Base-by-base conservation (phyloP, 2,113 vertebrate species). In the Lepus timidus region DNA sequence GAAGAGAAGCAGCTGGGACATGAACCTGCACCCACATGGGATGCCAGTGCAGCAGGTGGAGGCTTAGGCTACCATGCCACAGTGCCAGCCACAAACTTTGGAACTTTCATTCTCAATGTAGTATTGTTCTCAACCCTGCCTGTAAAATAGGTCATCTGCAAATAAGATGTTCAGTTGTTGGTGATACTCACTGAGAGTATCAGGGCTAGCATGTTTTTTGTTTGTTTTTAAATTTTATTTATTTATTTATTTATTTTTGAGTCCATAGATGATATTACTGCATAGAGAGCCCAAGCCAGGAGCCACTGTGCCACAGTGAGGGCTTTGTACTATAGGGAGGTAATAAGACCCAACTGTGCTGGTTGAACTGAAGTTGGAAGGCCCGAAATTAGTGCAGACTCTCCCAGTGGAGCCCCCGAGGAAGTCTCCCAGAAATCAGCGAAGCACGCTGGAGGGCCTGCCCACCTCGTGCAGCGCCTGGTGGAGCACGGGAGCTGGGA, bases 341-440 rank as follows among this genome's bases (percentile, higher is more conserved):
- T 51, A 22, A 19, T 65, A 31, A 49, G 51, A 33, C 58, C 2
- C 10, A 90, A 31, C 94, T 19, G 1, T 10, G 1, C 39, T 87
- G 22, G 29, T 58, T 17, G n/a, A 64, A 67, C 27, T 58, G 22
- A 76, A 61, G 31, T 62, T 44, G 27, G 65, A 70, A 64, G 52
- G 39, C 64, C 39, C 2, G 4, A 44, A 29, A 67, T 4, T n/a
- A 51, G 29, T 49, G 33, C 19, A 62, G 27, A 19, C 33, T 14
- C 0, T 1, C n/a, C 11, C 39, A 49, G 31, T 23, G 0, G 19
- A 49, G 62, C 29, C 9, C 39, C n/a, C 10, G 11, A 17, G 27
- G 27, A 8, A 64, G 13, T 29, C 11, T 4, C 1, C 4, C 4
- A 1, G n/a, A 31, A 20, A 61, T 39, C 64, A 39, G 61, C n/a